Conservation (phyloP, 2,113 vertebrate species). For the Microtus pennsylvanicus region DNA sequence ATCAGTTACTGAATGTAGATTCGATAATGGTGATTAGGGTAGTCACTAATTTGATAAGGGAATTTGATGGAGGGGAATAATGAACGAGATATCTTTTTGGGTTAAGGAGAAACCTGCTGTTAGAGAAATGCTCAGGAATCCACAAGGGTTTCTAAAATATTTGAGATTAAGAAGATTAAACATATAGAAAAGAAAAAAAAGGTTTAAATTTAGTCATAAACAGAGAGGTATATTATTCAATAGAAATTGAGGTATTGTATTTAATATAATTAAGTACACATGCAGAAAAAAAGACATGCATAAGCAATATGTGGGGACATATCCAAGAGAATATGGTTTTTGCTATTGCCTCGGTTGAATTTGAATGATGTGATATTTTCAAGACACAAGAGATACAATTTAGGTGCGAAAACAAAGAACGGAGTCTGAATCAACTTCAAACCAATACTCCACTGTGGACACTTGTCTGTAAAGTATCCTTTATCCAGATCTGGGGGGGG, state of each 20-base stretch:
- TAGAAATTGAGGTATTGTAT: not conserved
- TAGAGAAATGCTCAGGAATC: too few species aligned
- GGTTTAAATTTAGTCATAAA: not conserved
- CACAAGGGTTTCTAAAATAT: not conserved
- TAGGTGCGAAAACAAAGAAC: not conserved
- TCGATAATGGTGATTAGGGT: too few species aligned
- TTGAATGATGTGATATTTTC: not conserved
- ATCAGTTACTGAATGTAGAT: too few species aligned
- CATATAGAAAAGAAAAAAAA: not conserved
- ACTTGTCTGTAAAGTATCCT: not conserved
- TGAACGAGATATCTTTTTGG: too few species aligned
- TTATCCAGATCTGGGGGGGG: not conserved
- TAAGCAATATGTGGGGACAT: not conserved
- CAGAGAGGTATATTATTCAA: not conserved
- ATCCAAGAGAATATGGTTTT: not conserved
- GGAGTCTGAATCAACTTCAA: not conserved
- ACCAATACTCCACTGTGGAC: not conserved
- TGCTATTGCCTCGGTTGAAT: not conserved
- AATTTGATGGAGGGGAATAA: too few species aligned
- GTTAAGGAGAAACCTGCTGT: too few species aligned
- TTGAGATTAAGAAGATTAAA: not conserved
- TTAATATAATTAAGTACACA: not conserved
- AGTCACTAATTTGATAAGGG: too few species aligned
- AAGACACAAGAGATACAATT: not conserved
- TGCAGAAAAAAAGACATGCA: not conserved